Base-by-base conservation (phyloP, 2,888 invertebrate genomes). In the Cryptocheilus praepositus region DNA sequence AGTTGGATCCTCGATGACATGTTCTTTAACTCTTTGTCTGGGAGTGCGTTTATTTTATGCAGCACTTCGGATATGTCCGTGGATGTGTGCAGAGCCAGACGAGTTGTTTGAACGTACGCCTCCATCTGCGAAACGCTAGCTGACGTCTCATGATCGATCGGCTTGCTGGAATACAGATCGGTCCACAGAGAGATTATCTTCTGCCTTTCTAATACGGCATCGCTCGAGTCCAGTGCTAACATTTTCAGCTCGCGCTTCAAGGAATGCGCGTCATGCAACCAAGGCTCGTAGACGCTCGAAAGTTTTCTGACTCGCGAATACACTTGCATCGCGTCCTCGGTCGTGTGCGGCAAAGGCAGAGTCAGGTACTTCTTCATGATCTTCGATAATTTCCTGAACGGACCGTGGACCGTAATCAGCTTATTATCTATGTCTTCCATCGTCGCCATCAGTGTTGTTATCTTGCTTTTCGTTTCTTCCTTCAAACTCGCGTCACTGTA, bases 1-100 rank as follows among this genome's bases (percentile, higher is more conserved):
- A 93, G 81, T 81, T 91, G 89, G 80, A 80, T 90, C 11, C 89
- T 81, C 52, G 85, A 64, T 11, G 85, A 80, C 21, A 89, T 70
- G 1, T 85, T 77, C 0, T 67, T 70, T 2, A 78, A 61, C 55
- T 28, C 16, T 19, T 13, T 22, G 51, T 16, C 45, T 46, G 21
- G 7, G 25, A 55, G 28, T 55, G 15, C 18, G 58, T 7, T 58
- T 16, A 16, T 21, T 19, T 19, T 68, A 61, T 25, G 59, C 62
- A 7, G 68, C 49, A 64, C 74, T 61, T 68, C 49, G 2, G 64
- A 73, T 15, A 65, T 61, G 58, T 81, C 79, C 15, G 59, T 54
- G 0, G 70, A 68, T 2, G 74, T 76, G 45, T 55, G 54, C 0
- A 79, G 54, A 46, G 67, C 62, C 16, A 83, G 64, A 54, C 67